Conservation (phyloP, 2,113 vertebrate genomes). For the Equus quagga region DNA sequence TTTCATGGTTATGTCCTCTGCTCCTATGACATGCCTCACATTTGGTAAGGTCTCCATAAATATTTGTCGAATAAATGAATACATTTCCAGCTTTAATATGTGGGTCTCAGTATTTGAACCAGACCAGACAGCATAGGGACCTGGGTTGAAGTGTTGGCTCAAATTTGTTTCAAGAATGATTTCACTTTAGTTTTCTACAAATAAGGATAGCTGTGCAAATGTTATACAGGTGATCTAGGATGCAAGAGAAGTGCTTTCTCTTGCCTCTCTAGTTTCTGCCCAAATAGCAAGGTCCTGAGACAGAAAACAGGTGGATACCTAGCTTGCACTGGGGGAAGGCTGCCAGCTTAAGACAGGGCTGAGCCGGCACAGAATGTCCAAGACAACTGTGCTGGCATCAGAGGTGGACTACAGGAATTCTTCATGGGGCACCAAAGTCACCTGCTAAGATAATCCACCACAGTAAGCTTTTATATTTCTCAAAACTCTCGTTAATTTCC, state of each 20-base stretch:
- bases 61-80: background rate
- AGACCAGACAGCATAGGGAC: background rate
- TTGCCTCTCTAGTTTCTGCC: background rate
- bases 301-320: background rate
- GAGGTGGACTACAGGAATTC: background rate
- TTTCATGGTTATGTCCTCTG: background rate
- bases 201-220: background rate
- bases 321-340: rapidly evolving
- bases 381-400: background rate
- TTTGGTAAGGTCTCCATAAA: background rate
- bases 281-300: background rate
- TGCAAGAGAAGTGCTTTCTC: background rate
- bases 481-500: background rate
- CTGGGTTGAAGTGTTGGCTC: background rate
- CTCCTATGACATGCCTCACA: background rate
- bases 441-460: background rate
- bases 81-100: background rate
- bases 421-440: background rate
- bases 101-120: background rate
- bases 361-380: background rate
- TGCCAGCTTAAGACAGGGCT: no score
- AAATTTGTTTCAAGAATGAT: background rate
- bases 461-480: background rate
- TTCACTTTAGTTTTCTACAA: background rate
- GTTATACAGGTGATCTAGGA: background rate